Evolutionary conservation across 2,113 vertebrate species (phyloP).

Genomic region (Dasyprocta punctata): DNA sequence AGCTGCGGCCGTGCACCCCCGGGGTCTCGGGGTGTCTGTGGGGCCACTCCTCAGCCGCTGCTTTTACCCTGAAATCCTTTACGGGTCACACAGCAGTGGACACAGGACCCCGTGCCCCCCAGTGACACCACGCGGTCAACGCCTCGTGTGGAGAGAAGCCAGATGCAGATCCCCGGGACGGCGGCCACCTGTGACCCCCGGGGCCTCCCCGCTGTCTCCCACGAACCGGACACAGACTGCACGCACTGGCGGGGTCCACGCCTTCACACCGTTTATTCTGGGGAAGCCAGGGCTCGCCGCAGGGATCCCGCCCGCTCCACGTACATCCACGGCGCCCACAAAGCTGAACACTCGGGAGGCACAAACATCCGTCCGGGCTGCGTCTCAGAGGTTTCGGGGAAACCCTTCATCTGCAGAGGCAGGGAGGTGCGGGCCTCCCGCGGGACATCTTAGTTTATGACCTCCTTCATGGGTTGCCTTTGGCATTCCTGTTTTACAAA

Average conservation of each 20-base stretch:
- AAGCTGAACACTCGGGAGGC: constrained; percentile 53
- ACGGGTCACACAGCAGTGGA: background rate
- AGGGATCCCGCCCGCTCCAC: background rate
- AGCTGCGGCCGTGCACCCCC: background rate
- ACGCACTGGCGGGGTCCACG: background rate
- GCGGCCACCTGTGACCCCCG: background rate
- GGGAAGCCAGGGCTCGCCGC: constrained; percentile 18
- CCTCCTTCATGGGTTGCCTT: constrained; percentile 46
- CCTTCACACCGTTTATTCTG: background rate
- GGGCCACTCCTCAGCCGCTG: background rate
- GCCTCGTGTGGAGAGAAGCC: background rate
- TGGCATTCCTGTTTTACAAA: background rate
- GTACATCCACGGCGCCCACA: constrained; percentile 29
- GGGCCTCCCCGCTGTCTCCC: fast-evolving
- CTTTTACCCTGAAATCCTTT: constrained; percentile 35
- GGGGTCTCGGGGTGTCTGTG: background rate
- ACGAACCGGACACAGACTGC: background rate
- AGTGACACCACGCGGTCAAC: background rate
- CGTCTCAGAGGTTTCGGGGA: constrained; percentile 39
- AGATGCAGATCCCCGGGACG: too few relatives aligned
- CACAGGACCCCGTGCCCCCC: background rate
- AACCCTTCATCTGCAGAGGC: constrained; percentile 65
- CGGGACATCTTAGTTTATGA: background rate
- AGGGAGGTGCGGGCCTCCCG: background rate
- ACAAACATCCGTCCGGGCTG: constrained; percentile 61